Percentiles rank a stretch among this genome's conserved stretches.
Conservation (phyloP, 1,140 invertebrate genomes). For the Pogonomyrmex californicus region DNA sequence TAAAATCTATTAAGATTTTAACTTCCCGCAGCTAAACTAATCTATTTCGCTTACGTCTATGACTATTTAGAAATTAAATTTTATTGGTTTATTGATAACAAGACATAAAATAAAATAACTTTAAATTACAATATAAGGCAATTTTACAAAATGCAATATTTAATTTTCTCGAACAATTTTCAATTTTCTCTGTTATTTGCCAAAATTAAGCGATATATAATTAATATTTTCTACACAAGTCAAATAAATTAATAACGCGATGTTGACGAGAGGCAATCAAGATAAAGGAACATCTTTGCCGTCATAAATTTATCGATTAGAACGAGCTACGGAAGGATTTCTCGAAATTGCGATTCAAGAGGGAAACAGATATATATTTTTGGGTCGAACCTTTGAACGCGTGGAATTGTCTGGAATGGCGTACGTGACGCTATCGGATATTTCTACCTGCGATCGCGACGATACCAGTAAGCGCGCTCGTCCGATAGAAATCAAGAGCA, state of each 20-base stretch:
- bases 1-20: neutral
- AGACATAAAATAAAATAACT: neutral
- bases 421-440: constrained; percentile 50
- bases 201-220: neutral
- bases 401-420: constrained; percentile 26
- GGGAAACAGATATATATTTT: constrained; percentile 29
- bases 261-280: neutral
- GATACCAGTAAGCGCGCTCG: constrained; percentile 48
- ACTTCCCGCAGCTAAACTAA: neutral
- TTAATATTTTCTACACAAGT: too few relatives aligned
- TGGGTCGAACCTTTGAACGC: constrained; percentile 27
- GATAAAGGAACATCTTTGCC: neutral
- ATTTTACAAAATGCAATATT: neutral
- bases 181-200: neutral
- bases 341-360: neutral
- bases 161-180: neutral
- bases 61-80: neutral
- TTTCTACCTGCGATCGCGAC: constrained; percentile 48
- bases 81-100: neutral
- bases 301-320: constrained; percentile 19
- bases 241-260: neutral
- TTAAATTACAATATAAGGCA: neutral
- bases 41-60: neutral
- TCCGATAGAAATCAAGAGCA: constrained; percentile 65
- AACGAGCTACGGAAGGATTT: neutral